A percentile compares a stretch with the other conserved stretches of the same genome.
phyloP scores from a whole-genome alignment of 2,888 invertebrate species.

The Panzeria rudis region DNA sequence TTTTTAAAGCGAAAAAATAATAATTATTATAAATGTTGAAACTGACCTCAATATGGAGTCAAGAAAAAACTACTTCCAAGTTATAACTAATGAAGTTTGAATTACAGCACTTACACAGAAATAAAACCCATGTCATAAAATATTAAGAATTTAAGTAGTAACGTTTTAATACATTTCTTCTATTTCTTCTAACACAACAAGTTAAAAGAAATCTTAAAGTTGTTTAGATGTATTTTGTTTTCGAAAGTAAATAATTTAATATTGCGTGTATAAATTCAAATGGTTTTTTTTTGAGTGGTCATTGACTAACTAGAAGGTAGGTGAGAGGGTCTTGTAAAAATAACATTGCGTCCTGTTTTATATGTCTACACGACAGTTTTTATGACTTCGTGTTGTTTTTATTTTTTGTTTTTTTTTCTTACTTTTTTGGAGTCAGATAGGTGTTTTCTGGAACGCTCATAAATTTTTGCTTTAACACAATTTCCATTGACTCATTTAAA shows the following conservation, averaged over 20 bases:
- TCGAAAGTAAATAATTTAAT: slow-evolving; percentile 22
- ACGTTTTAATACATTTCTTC: slow-evolving; percentile 7
- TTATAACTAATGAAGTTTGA: slow-evolving; percentile 42
- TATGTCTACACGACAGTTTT: slow-evolving; percentile 61
- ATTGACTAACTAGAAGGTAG: not conserved
- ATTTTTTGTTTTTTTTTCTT: not conserved
- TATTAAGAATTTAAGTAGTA: slow-evolving; percentile 40
- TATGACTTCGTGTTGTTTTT: slow-evolving; percentile 44
- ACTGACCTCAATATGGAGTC: slow-evolving; percentile 64
- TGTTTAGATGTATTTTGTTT: slow-evolving; percentile 17
- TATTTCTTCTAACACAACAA: not conserved
- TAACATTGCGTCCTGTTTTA: slow-evolving; percentile 17
- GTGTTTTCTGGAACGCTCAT: slow-evolving; percentile 20
- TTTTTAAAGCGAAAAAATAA: not conserved
- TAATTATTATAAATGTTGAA: slow-evolving; percentile 54
- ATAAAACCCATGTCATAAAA: slow-evolving; percentile 50
- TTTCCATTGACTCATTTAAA: slow-evolving; percentile 8
- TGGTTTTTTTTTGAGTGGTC: not conserved
- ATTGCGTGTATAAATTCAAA: slow-evolving; percentile 42
- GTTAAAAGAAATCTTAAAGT: slow-evolving; percentile 34
- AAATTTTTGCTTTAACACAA: slow-evolving; percentile 30
- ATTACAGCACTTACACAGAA: not conserved
- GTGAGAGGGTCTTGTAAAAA: slow-evolving; percentile 3
- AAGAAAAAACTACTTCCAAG: slow-evolving; percentile 17
- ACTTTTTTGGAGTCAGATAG: slow-evolving; percentile 45